A percentile compares a stretch with the other conserved stretches of the same genome.
Evolutionary conservation across 1,140 invertebrate species (phyloP).

Genomic region (Anastrepha ludens): DNA sequence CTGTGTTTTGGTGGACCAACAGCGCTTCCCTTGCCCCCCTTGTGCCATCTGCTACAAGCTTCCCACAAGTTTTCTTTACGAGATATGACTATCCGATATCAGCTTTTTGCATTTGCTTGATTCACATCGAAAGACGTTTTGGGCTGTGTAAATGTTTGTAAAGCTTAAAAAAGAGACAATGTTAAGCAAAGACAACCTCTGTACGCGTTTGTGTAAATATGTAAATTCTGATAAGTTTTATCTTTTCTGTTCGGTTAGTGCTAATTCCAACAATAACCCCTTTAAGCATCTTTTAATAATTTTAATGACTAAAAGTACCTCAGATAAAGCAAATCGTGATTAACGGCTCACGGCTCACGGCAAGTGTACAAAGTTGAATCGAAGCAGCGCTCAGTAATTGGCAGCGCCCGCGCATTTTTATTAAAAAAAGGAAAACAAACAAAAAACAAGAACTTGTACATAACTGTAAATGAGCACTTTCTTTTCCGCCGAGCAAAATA

Average conservation of each 20-base stretch:
- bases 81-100: no score
- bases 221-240: neutral
- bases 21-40: no score
- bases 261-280: neutral
- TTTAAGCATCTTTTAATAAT: slow-evolving; percentile 14
- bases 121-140: no score
- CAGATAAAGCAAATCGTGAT: slow-evolving; percentile 41
- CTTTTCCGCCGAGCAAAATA: neutral
- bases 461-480: slow-evolving; percentile 48
- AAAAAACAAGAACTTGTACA: neutral
- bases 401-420: neutral
- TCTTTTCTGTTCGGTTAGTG: neutral
- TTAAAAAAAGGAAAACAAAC: neutral
- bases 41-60: no score
- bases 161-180: no score
- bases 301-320: slow-evolving; percentile 28
- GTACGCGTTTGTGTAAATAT: no score
- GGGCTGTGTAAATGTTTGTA: no score
- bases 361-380: neutral
- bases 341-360: neutral
- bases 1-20: no score
- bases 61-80: no score
- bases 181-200: no score
- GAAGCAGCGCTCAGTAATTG: neutral
- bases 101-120: no score